Conservation (phyloP, 2,888 invertebrate species). For the Cremastinae sp. region DNA sequence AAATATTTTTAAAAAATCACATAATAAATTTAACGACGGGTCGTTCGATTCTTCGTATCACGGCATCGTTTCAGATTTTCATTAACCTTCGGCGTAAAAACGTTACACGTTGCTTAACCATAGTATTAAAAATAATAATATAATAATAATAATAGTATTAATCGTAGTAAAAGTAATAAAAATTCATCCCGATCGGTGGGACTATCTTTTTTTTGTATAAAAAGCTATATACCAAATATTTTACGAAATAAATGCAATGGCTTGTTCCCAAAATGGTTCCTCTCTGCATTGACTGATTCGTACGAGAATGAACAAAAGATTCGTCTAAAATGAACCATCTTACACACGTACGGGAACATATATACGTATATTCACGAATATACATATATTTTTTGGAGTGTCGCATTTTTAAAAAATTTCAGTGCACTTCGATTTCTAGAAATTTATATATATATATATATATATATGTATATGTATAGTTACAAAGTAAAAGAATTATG, state of each 20-base stretch:
- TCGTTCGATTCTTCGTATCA: conserved; percentile 10
- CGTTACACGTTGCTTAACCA: conserved; percentile 5
- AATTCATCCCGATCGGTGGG: too few species aligned
- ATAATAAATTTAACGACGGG: background rate
- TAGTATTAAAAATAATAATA: conserved; percentile 1
- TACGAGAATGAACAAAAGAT: background rate
- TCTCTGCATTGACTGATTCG: too few species aligned
- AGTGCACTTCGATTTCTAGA: too few species aligned
- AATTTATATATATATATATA: conserved; percentile 28
- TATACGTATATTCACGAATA: background rate
- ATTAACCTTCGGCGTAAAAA: background rate
- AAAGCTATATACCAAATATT: too few species aligned
- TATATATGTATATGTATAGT: conserved; percentile 20
- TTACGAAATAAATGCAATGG: too few species aligned
- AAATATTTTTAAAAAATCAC: background rate
- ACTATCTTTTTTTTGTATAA: too few species aligned
- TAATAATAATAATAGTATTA: conserved; percentile 5
- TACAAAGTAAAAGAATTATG: conserved; percentile 43
- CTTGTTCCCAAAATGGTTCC: too few species aligned
- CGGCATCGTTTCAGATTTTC: conserved; percentile 1
- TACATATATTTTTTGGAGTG: too few species aligned
- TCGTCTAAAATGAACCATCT: conserved; percentile 20
- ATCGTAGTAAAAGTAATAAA: too few species aligned
- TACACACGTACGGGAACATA: background rate
- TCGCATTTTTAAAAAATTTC: too few species aligned